phyloP scores from a whole-genome alignment of 1,140 invertebrate species.

The Scaptomyza montana region DNA sequence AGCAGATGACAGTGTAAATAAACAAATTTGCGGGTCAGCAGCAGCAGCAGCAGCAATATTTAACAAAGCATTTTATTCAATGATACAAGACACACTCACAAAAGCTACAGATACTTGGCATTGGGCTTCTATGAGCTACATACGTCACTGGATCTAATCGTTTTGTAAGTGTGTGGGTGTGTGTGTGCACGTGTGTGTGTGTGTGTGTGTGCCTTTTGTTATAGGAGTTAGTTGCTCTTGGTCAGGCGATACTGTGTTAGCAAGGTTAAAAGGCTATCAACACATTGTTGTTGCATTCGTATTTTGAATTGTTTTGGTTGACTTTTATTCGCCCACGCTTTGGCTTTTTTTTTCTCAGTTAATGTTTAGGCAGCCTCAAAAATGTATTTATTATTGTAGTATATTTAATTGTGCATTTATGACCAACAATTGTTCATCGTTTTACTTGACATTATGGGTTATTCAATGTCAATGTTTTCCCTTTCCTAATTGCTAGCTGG shows the following conservation, averaged over 20 bases:
- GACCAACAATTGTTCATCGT: constrained; percentile 36
- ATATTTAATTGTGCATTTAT: constrained; percentile 42
- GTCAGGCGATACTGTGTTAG: background rate
- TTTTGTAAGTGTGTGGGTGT: constrained; percentile 33
- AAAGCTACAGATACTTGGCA: constrained; percentile 33
- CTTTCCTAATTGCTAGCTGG: constrained; percentile 18
- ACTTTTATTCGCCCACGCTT: constrained; percentile 20
- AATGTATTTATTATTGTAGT: constrained; percentile 42
- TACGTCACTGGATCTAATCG: constrained; percentile 59
- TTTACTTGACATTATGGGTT: constrained; percentile 65
- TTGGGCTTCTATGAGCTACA: constrained; percentile 43
- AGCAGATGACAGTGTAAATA: constrained; percentile 73
- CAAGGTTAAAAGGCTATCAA: background rate
- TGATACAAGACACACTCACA: constrained; percentile 49
- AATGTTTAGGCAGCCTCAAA: constrained; percentile 23
- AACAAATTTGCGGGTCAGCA: constrained; percentile 52
- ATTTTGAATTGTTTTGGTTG: constrained; percentile 19
- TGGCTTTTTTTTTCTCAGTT: background rate
- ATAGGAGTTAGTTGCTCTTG: constrained; percentile 4
- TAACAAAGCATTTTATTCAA: constrained; percentile 71
- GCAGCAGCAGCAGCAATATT: constrained; percentile 55
- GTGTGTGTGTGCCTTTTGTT: constrained; percentile 10
- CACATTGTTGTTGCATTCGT: constrained; percentile 23
- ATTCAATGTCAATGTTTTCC: constrained; percentile 76
- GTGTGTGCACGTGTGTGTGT: background rate